Evolutionary conservation across 2,113 vertebrate species (phyloP), one percentile per base, ranked within the genome.

Genomic region (Cyprinodon tularosa): DNA sequence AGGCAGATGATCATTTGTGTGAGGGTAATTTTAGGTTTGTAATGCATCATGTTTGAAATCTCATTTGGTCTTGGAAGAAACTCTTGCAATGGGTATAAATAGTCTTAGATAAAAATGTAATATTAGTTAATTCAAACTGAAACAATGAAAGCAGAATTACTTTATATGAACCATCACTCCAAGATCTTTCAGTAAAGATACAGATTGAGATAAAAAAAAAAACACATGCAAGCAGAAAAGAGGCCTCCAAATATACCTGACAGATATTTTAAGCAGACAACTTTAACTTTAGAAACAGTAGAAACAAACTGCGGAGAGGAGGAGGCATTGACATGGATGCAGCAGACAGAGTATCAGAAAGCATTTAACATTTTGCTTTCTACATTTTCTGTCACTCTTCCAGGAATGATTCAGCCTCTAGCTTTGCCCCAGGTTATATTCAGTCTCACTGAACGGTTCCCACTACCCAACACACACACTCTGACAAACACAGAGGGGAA

Each of bases 381-480:
- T 90, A 85, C 77, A 79, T 84, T 84, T 79, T 81, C 84, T 89
- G 85, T 75, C 77, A 79, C 84, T 89, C 79, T 70, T 81, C 74
- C 84, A 81, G 81, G 76, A 89, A 82, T 63, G 81, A 90, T 86
- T 85, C 76, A 36, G 86, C 90, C 87, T 82, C 13, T 1, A 86
- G 85, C 71, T 60, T 84, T 71, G 84, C 90, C 85, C 38, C 66
- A 62, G 89, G 87, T 84, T 84, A 87, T 74, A 84, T 74, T 71
- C 78, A 69, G 59, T 78, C 81, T 79, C 68, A 61, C 74, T 20
- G 71, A 82, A 74, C 64, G 73, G 15, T 40, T 39, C 63, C n/a
- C 61, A 12, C 37, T 48, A n/a, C 66, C 29, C 77, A 29, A 50
- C 68, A 45, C 65, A 67, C 62, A 62, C 66, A 48, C 71, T 57